phyloP scores from a whole-genome alignment of 2,888 invertebrate genomes.

The Cordilura impudica region DNA sequence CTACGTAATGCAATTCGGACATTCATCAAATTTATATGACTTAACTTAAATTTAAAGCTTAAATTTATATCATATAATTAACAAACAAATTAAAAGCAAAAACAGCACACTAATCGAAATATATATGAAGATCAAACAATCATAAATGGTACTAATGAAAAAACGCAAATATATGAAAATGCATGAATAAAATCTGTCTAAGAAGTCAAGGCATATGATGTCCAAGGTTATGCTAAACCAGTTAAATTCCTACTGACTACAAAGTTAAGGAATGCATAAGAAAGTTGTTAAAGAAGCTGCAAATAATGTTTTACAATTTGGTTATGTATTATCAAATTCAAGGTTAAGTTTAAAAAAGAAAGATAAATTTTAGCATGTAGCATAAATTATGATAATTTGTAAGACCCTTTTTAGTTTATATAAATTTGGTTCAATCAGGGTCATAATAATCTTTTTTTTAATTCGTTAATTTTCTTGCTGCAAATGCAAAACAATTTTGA shows the following conservation, averaged over 20 bases:
- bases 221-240: conserved; percentile 9
- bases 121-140: not conserved
- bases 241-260: not conserved
- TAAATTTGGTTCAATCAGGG: not conserved
- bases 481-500: conserved; percentile 11
- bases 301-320: not conserved
- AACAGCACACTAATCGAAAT: not conserved
- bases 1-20: not conserved
- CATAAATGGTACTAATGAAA: not conserved
- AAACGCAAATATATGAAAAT: not conserved
- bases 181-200: not conserved
- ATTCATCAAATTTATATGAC: conserved; percentile 18
- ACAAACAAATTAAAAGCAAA: conserved; percentile 18
- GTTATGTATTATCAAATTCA: not conserved
- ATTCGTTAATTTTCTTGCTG: not conserved
- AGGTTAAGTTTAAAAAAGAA: not conserved
- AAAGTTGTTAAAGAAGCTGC: conserved; percentile 22
- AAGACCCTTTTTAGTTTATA: not conserved
- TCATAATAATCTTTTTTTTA: not conserved
- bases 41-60: not conserved
- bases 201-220: conserved; percentile 2
- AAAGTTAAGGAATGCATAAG: not conserved
- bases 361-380: not conserved
- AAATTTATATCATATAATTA: not conserved
- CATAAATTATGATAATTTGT: not conserved